phyloP scores from a whole-genome alignment of 2,888 invertebrate species.

The Rotaria magnacalcarata region DNA sequence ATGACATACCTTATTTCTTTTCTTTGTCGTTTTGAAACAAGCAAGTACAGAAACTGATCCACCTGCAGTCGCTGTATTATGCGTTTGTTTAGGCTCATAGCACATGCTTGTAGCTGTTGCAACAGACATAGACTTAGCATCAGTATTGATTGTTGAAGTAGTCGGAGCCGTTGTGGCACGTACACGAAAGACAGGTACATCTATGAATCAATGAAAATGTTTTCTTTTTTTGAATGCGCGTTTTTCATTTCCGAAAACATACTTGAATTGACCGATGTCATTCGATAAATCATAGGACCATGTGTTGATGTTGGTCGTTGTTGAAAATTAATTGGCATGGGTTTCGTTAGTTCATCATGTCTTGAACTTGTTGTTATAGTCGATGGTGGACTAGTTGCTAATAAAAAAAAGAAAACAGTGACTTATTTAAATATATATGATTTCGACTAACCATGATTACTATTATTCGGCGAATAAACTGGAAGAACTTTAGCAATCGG shows the following conservation, averaged over 20 bases:
- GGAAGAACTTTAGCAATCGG: slow-evolving; percentile 22
- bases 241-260: not conserved
- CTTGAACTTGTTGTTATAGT: not conserved
- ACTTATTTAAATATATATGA: not conserved
- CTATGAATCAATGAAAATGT: not conserved
- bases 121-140: not conserved
- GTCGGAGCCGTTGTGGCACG: not conserved
- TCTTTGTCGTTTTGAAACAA: slow-evolving; percentile 29
- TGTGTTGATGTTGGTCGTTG: not conserved
- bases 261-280: slow-evolving; percentile 30
- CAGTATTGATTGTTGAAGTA: not conserved
- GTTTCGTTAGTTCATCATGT: not conserved
- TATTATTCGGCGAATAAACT: not conserved
- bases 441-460: not conserved
- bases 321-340: slow-evolving; percentile 4
- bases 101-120: not conserved
- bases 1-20: not conserved
- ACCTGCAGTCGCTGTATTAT: not conserved
- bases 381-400: not conserved
- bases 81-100: not conserved
- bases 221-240: no score
- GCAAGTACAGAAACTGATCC: slow-evolving; percentile 34
- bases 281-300: slow-evolving; percentile 31
- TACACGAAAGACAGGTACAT: slow-evolving; percentile 34
- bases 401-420: not conserved